Evolutionary conservation across 2,888 invertebrate genomes (phyloP), one percentile per base, ranked within the genome.

Genomic region (Esperia sulphurella): DNA sequence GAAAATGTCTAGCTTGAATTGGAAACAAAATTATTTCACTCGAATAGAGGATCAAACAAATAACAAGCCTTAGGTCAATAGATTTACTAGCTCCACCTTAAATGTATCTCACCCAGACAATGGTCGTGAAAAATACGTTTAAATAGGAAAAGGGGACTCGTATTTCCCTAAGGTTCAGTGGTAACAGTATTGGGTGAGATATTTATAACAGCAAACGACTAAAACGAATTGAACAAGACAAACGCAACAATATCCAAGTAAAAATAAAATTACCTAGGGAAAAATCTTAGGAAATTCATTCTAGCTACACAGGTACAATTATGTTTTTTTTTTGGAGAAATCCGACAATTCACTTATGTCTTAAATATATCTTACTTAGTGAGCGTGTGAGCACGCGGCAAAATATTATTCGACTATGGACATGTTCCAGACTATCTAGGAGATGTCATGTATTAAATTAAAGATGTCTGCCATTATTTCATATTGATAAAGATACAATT

Each of bases 291-390:
- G 78, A 82, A 87, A 88, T 87, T 88, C 76, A 71, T 72, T 82
- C 88, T 88, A 88, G 79, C 88, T 88, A 88, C 81, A 84, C 88
- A 88, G 88, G 88, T 88, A 88, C 88, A 79, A 75, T 72, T 63
- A 65, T 61, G 59, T 65, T 63, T 65, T 58, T 59, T 59, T 55
- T 53, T 54, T 46, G 58, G 66, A 75, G 75, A 80, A 76, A 70
- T 69, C 68, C 71, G 79, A 80, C 78, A 75, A 72, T 76, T 57
- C 87, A 84, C 80, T 86, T 87, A 84, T 73, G 81, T 76, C 82
- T 82, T 86, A 86, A 54, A 71, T 77, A 70, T 73, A 78, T 79
- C 78, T 81, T 55, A 46, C 44, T 50, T 61, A 67, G 64, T 68
- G 75, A 72, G 69, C 71, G 70, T 14, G 41, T 46, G 53, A 14